Base-by-base conservation (phyloP, 2,113 vertebrate genomes). In the Oncorhynchus kisutch region DNA sequence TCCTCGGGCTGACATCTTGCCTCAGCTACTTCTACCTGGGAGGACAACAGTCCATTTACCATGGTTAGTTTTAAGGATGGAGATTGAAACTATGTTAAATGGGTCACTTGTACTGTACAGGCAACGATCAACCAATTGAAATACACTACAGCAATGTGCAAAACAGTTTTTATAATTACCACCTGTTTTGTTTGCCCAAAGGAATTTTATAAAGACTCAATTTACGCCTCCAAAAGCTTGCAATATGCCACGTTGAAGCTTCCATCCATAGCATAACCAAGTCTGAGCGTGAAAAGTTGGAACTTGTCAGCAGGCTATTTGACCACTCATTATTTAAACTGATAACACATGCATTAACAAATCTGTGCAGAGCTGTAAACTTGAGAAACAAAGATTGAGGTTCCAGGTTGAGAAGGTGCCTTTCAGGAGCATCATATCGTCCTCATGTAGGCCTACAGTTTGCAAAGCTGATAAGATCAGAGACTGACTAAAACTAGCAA, bases 1-100 rank as follows among this genome's bases (percentile, higher is more conserved):
- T 0, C 97, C 96, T 92, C 97, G 94, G 85, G 97, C 98, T 0
- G 98, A 99, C 97, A 99, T 99, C 82, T 84, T 95, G 80, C 73
- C 77, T 70, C 60, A 82, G 71, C 67, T 75, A 14, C 4, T 22
- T 87, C 72, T 86, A 76, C 2, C 60, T 34, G 64, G 25, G 13
- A 49, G 51, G 31, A 71, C 51, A 45, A 45, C 9, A 45, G 39
- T 45, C 39, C 39, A 45, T 45, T 45, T 45, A 45, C 8, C 39
- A 67, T 5, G 20, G 62, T 24, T 20, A 18, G 72, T 45, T 14
- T 49, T 70, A 4, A 49, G 29, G 20, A 5, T 24, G n/a, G 39
- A 11, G 39, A 62, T 62, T 62, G n/a, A 20, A 62, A 11, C 39
- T 45, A 29, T 25, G 22, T 66, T 27, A 66, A 62, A n/a, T 22